Base-by-base conservation (phyloP, 2,113 vertebrate genomes). In the Xiphophorus hellerii region DNA sequence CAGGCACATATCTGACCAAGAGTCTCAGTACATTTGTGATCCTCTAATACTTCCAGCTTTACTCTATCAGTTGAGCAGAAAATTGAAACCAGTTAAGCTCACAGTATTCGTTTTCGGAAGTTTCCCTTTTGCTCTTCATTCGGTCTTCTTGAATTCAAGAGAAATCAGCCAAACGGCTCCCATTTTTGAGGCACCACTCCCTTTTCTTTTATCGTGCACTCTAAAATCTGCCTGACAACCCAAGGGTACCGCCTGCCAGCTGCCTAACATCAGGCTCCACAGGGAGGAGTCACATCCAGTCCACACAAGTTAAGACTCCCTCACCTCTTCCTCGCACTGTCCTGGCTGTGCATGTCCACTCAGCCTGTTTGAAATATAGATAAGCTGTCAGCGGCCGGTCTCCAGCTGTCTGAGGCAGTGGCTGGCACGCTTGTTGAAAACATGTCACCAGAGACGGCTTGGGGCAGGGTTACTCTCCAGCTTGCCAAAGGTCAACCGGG, bases 141-240 rank as follows among this genome's bases (percentile, higher is more conserved):
- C 3, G 25, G 25, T n/a, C 25, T n/a, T 58, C 7, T 31, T 69
- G 27, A 29, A 66, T 71, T 79, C 28, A 69, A 35, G 30, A 17
- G 15, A 78, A 66, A 83, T 22, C 5, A 2, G 2, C 3, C 28
- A 70, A 62, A 61, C 67, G 29, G 10, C 37, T 30, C 25, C 8
- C 13, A 39, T 33, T 42, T 58, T 62, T 30, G n/a, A 0, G 20
- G 29, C 35, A 37, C 42, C 64, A 8, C 14, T 1, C 61, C 62
- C 58, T 65, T 68, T 20, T 68, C 51, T 51, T 12, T 15, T 28
- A 28, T 77, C 51, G 66, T 67, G 31, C 54, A 64, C 63, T 60
- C 74, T 63, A 27, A 76, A 88, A 77, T 92, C 88, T 90, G 90
- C 92, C 93, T 44, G 54, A 91, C 87, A 91, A 92, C 90, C 87